These are phyloP conservation scores for Cheilosia pagana DNA, from an alignment of 2,888 invertebrate species.

Conservation along the genomic window DNA sequence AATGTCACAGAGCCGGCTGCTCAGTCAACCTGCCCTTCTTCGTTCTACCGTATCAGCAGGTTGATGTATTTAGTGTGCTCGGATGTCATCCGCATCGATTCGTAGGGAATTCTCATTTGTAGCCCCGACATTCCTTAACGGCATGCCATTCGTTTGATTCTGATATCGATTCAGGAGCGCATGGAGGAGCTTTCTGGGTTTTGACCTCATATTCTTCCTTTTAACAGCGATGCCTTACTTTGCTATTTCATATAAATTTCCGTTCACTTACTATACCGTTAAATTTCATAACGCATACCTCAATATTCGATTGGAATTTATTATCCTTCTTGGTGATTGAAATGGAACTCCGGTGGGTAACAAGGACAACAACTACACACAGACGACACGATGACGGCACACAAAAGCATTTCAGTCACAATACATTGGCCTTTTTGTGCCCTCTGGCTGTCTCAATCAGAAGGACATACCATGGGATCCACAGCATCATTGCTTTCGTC, in stretches of 20 bases:
- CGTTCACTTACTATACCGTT: conserved; percentile 43
- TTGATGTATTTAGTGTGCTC: not conserved
- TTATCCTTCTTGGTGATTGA: conserved; percentile 63
- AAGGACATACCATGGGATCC: conserved; percentile 21
- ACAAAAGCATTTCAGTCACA: conserved; percentile 5
- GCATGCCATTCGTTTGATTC: conserved; percentile 52
- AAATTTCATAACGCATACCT: conserved; percentile 72
- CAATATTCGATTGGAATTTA: conserved; percentile 68
- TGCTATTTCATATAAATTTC: conserved; percentile 57
- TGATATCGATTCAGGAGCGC: conserved; percentile 39
- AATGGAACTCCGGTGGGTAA: conserved; percentile 30
- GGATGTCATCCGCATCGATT: conserved; percentile 12
- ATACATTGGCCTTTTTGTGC: conserved; percentile 41
- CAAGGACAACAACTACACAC: conserved; percentile 46
- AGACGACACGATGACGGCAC: conserved; percentile 18
- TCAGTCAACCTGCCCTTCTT: not conserved
- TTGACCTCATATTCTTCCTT: conserved; percentile 38
- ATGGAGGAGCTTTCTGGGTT: not conserved
- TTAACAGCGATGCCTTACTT: not conserved
- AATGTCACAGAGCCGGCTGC: not conserved
- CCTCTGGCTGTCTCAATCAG: conserved; percentile 1
- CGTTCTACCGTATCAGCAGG: not conserved
- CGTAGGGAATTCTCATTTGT: conserved; percentile 66
- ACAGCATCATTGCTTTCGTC: conserved; percentile 22
- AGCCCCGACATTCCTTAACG: conserved; percentile 59